Evolutionary conservation across 1,140 invertebrate species (phyloP).

Genomic region (Caenorhabditis inopinata): DNA sequence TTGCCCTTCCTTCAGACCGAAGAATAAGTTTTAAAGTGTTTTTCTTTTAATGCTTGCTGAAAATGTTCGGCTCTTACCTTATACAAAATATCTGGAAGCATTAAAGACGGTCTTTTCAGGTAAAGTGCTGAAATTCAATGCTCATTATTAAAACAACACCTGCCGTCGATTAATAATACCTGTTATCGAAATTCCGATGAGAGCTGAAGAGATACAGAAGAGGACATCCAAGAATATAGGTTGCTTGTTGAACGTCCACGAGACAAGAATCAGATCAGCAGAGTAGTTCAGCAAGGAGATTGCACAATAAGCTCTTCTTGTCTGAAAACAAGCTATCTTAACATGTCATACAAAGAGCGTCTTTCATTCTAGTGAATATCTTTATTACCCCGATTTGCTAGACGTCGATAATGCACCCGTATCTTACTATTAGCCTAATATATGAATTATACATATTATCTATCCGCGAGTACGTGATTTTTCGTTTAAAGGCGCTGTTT

Average conservation of each 20-base stretch:
- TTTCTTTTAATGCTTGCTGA: neutral
- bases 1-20: no score
- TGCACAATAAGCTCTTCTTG: neutral
- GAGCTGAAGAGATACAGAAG: neutral
- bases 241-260: conserved; percentile 1
- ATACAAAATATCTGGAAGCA: neutral
- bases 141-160: no score
- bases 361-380: no score
- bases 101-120: neutral
- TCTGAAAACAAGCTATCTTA: no score
- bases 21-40: neutral
- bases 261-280: neutral
- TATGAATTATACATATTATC: no score
- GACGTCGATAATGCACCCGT: no score
- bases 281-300: neutral
- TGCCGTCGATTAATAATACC: no score
- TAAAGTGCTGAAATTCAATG: neutral
- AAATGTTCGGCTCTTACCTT: neutral
- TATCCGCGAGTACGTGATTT: no score
- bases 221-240: neutral
- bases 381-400: no score
- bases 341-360: no score
- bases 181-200: neutral
- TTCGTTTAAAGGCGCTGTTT: no score
- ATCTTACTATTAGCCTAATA: no score